Evolutionary conservation across 2,113 vertebrate genomes (phyloP).

Genomic region (Parus major): DNA sequence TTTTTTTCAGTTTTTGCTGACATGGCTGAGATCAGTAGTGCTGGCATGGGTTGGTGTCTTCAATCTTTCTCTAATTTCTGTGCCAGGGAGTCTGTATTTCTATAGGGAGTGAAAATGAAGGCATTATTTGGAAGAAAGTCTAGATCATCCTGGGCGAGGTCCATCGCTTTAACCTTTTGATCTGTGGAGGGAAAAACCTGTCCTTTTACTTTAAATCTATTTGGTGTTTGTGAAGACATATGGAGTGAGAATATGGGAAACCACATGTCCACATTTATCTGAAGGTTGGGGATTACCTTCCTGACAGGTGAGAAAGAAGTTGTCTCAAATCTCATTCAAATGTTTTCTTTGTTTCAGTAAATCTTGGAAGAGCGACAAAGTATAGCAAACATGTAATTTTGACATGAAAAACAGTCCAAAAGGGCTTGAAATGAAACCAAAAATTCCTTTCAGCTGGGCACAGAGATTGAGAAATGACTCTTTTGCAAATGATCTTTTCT

Average conservation of each 20-base stretch:
- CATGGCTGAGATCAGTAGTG: not conserved
- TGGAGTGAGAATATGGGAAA: constrained; percentile 48
- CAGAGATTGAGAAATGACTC: not conserved
- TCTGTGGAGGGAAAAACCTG: not conserved
- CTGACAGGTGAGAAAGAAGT: constrained; percentile 47
- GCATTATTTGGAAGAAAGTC: not conserved
- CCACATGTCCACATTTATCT: constrained; percentile 45
- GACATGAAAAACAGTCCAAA: constrained; percentile 38
- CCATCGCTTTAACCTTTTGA: not conserved
- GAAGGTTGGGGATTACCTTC: constrained; percentile 53
- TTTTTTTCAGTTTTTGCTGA: not conserved
- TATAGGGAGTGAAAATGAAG: constrained; percentile 1
- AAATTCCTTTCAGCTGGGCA: constrained; percentile 6
- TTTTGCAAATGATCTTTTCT: not conserved
- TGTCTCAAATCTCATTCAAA: constrained; percentile 50
- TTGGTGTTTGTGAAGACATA: constrained; percentile 57
- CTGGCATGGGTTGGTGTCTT: not conserved
- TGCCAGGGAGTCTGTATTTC: not conserved
- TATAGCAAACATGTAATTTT: constrained; percentile 50
- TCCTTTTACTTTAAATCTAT: constrained; percentile 46
- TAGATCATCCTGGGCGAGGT: not conserved
- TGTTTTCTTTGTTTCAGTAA: constrained; percentile 64
- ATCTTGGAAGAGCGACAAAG: constrained; percentile 45
- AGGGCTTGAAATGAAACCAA: constrained; percentile 17
- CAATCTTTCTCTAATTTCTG: not conserved